Evolutionary conservation across 1,140 invertebrate genomes (phyloP).

Genomic region (Cotesia chilonis): DNA sequence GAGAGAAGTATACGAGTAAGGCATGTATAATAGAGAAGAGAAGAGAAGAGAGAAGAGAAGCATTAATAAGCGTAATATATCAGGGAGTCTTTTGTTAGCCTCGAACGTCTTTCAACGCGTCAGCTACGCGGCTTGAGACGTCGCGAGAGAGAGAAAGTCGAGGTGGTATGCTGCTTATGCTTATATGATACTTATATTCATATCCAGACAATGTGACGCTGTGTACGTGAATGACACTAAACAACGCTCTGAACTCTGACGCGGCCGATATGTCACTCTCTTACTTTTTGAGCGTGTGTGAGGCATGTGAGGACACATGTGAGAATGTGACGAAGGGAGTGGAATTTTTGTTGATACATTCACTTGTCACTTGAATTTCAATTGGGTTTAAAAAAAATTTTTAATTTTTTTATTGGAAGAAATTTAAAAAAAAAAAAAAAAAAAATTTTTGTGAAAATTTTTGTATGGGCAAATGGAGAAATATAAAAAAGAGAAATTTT

Average conservation of each 20-base stretch:
- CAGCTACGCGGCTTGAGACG: conserved; percentile 21
- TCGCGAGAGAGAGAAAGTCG: conserved; percentile 33
- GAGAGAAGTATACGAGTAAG: neutral
- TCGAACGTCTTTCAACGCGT: conserved; percentile 50
- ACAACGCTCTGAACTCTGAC: neutral
- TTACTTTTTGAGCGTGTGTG: neutral
- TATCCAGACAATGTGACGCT: conserved; percentile 2
- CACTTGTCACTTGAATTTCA: conserved; percentile 7
- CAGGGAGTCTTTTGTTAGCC: conserved; percentile 50
- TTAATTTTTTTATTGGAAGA: no score
- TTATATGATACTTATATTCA: no score
- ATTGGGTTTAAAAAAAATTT: no score
- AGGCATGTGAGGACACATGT: no score
- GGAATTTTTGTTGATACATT: conserved; percentile 23
- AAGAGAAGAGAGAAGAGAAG: conserved; percentile 28
- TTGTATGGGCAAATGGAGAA: no score
- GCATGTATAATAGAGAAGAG: conserved; percentile 10
- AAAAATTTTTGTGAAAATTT: no score
- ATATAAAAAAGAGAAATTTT: no score
- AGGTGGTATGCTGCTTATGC: neutral
- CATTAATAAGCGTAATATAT: conserved; percentile 59
- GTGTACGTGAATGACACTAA: conserved; percentile 20
- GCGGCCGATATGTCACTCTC: conserved; percentile 15
- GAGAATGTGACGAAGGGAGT: no score
- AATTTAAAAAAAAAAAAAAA: no score